These are phyloP conservation scores for Apantesis nais DNA, from an alignment of 2,888 invertebrate genomes.

Conservation along the genomic window DNA sequence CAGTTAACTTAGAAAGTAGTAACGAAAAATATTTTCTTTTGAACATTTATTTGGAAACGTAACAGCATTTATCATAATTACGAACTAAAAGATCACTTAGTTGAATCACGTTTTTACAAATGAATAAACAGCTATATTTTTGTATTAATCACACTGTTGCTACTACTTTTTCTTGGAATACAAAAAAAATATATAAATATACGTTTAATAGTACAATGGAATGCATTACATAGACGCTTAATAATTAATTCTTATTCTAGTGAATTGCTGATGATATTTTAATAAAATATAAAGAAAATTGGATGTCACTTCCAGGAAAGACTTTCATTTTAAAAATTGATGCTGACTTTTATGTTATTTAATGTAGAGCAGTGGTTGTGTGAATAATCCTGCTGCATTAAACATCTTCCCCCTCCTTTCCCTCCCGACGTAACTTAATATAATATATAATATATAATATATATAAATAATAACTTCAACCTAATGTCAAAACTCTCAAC, in stretches of 20 bases:
- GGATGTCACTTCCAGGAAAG: neutral
- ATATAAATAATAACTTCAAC: too few relatives aligned
- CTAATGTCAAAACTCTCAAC: too few relatives aligned
- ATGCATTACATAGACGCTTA: neutral
- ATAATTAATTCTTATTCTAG: neutral
- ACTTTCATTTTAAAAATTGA: neutral
- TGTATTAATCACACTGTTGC: neutral
- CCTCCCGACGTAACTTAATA: too few relatives aligned
- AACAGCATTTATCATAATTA: conserved; percentile 4
- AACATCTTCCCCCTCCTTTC: neutral
- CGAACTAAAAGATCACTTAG: conserved; percentile 3
- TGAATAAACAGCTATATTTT: neutral
- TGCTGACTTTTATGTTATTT: neutral
- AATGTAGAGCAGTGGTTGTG: neutral
- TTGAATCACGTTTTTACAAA: conserved; percentile 1
- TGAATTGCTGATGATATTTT: neutral
- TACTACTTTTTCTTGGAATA: neutral
- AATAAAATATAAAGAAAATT: neutral
- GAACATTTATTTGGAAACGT: neutral
- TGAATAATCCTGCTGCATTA: too few relatives aligned
- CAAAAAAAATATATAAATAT: neutral
- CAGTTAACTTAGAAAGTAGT: neutral
- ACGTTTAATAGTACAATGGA: neutral
- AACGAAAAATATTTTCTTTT: neutral
- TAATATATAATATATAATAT: too few relatives aligned